These are phyloP conservation scores for Danionella cerebrum DNA, from an alignment of 2,113 vertebrate genomes.

Conservation along the genomic window DNA sequence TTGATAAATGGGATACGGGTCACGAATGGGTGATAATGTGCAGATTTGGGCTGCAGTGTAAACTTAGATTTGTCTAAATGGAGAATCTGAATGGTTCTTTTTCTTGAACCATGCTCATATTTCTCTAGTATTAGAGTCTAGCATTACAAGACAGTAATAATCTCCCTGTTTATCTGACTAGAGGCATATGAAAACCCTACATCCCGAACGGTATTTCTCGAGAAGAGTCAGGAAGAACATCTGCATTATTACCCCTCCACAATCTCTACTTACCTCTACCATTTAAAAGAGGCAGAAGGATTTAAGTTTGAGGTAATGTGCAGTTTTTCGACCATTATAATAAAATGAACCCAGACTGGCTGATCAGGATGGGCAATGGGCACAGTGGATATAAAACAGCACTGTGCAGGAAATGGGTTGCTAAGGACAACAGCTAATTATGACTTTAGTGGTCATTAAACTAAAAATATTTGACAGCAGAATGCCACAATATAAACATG, in stretches of 20 bases:
- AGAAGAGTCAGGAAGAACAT: constrained; percentile 11
- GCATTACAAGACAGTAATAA: too few relatives aligned
- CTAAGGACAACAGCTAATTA: background rate
- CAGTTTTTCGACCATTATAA: background rate
- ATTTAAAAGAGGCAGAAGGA: background rate
- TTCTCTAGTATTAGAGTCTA: too few relatives aligned
- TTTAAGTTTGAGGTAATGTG: background rate
- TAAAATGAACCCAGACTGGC: background rate
- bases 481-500: background rate
- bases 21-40: too few relatives aligned
- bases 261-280: background rate
- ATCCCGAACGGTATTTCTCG: too few relatives aligned
- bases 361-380: background rate
- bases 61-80: too few relatives aligned
- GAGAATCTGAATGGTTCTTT: too few relatives aligned
- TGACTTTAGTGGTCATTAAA: background rate
- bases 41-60: too few relatives aligned
- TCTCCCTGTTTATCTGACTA: too few relatives aligned
- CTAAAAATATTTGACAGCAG: background rate
- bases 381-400: background rate
- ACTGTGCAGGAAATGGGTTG: background rate
- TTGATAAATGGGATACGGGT: too few relatives aligned
- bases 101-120: too few relatives aligned
- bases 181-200: too few relatives aligned
- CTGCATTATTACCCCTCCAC: constrained; percentile 48